Conservation (phyloP, 2,888 invertebrate genomes). For the Phyllotreta striolata region DNA sequence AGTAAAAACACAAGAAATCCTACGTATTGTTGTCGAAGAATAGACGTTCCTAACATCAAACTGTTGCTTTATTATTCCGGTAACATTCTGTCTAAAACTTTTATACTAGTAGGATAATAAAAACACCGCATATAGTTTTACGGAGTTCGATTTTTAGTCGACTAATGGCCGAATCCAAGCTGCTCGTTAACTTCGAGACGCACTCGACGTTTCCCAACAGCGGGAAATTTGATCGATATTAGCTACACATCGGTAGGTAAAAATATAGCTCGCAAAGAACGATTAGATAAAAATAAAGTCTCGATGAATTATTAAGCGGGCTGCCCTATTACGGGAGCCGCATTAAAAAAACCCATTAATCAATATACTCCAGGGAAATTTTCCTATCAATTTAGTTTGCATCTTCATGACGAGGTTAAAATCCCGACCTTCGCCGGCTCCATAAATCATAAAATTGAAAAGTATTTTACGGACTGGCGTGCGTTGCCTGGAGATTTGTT, state of each 20-base stretch:
- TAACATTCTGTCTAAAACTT: too few relatives aligned
- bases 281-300: conserved; percentile 8
- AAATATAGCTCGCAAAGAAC: background rate
- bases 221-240: conserved; percentile 4
- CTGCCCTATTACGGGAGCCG: background rate
- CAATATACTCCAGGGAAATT: conserved; percentile 12
- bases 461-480: background rate
- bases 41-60: too few relatives aligned
- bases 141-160: too few relatives aligned
- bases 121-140: too few relatives aligned
- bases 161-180: too few relatives aligned
- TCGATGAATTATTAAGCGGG: conserved; percentile 10
- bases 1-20: too few relatives aligned
- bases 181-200: too few relatives aligned
- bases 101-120: too few relatives aligned
- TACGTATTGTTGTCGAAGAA: too few relatives aligned
- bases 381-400: conserved; percentile 14
- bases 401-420: conserved; percentile 9
- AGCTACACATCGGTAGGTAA: background rate
- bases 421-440: background rate
- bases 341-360: conserved; percentile 12
- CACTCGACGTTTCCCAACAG: background rate
- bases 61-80: too few relatives aligned
- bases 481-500: too few relatives aligned
- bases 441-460: conserved; percentile 11